phyloP scores from a whole-genome alignment of 2,113 vertebrate species.

The Periophthalmus modestus region DNA sequence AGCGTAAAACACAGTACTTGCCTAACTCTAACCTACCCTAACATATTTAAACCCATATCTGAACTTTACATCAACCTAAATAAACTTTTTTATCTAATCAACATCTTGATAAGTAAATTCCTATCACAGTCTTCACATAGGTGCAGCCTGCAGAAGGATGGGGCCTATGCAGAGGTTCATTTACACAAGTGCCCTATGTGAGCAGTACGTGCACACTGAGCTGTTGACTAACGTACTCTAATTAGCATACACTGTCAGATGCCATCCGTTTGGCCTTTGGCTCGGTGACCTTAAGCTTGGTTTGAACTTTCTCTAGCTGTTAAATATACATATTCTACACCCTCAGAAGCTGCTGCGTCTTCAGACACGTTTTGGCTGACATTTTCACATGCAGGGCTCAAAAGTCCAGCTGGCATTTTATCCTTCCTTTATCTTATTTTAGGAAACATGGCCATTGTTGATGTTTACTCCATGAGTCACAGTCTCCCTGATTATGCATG shows the following conservation, averaged over 20 bases:
- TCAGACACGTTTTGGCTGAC: slow-evolving; percentile 59
- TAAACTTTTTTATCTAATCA: neutral
- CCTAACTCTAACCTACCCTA: too few relatives aligned
- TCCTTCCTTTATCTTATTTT: slow-evolving; percentile 31
- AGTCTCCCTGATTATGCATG: slow-evolving; percentile 8
- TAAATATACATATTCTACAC: slow-evolving; percentile 56
- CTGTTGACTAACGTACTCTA: slow-evolving; percentile 25
- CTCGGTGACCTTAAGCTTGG: slow-evolving; percentile 67
- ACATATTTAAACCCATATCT: too few relatives aligned
- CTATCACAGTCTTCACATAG: neutral
- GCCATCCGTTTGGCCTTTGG: slow-evolving; percentile 40
- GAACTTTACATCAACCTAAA: too few relatives aligned
- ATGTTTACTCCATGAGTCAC: slow-evolving; percentile 34
- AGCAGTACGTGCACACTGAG: neutral
- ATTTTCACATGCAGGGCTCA: slow-evolving; percentile 64
- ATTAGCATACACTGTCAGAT: slow-evolving; percentile 59
- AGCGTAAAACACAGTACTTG: too few relatives aligned
- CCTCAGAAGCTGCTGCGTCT: slow-evolving; percentile 40
- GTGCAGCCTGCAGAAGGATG: neutral
- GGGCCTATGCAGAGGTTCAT: slow-evolving; percentile 4
- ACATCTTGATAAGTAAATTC: neutral
- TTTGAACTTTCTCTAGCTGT: slow-evolving; percentile 56
- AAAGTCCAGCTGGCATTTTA: slow-evolving; percentile 43
- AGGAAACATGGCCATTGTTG: slow-evolving; percentile 26
- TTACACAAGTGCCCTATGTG: neutral